Evolutionary conservation across 2,888 invertebrate species (phyloP).

Genomic region (Lysandra bellargus): DNA sequence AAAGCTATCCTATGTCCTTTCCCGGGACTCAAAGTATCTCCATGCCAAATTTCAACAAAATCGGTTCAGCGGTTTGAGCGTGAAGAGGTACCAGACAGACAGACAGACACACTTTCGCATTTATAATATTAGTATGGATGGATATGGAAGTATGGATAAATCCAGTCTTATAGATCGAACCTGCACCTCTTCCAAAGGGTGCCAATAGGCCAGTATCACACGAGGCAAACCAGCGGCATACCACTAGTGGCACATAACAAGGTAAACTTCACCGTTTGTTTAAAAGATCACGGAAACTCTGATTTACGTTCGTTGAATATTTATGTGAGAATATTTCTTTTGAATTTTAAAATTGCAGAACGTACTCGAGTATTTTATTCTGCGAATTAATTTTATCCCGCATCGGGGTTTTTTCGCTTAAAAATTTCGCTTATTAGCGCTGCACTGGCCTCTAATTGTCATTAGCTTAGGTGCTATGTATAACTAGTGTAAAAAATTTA

Average conservation of each 20-base stretch:
- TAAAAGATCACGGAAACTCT: conserved; percentile 21
- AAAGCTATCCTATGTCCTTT: too few species aligned
- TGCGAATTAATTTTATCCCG: conserved; percentile 12
- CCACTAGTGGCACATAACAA: conserved; percentile 6
- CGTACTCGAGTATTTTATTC: conserved; percentile 18
- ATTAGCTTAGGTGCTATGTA: neutral
- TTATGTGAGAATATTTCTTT: conserved; percentile 32
- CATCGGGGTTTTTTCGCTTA: neutral
- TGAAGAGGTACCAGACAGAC: too few species aligned
- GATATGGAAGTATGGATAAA: too few species aligned
- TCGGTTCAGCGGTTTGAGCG: too few species aligned
- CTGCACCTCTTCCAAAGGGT: too few species aligned
- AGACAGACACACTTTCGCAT: too few species aligned
- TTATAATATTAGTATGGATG: too few species aligned
- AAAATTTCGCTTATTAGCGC: conserved; percentile 3
- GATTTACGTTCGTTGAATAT: conserved; percentile 25
- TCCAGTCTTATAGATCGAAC: too few species aligned
- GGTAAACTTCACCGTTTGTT: conserved; percentile 11
- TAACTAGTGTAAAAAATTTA: neutral
- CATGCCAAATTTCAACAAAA: too few species aligned
- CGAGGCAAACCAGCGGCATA: neutral
- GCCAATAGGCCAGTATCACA: neutral
- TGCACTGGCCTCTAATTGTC: neutral
- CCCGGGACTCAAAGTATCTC: too few species aligned
- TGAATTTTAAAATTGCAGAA: conserved; percentile 28